Conservation (phyloP, 2,113 vertebrate species). For the Bufo bufo region DNA sequence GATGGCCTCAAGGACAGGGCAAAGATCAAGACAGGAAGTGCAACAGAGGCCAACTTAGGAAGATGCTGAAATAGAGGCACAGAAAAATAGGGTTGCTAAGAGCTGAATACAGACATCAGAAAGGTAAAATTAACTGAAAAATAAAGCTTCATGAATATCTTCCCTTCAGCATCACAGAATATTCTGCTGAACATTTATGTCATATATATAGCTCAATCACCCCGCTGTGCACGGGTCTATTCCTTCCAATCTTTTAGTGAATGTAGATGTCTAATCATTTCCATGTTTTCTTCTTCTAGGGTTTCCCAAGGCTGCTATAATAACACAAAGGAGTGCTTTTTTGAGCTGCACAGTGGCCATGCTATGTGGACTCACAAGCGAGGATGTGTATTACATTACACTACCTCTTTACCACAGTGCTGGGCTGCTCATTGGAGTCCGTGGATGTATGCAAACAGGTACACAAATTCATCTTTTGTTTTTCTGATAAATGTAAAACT, state of each 20-base stretch:
- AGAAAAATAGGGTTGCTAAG: too few relatives aligned
- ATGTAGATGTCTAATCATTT: not conserved
- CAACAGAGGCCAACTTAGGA: too few relatives aligned
- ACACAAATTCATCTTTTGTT: not conserved
- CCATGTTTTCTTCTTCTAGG: constrained; percentile 64
- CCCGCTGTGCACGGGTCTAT: too few relatives aligned
- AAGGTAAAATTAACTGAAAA: too few relatives aligned
- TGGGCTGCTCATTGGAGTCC: constrained; percentile 81
- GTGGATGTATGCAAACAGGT: constrained; percentile 81
- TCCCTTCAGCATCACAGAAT: too few relatives aligned
- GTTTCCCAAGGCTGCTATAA: constrained; percentile 79
- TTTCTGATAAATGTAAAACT: not conserved
- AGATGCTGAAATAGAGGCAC: too few relatives aligned
- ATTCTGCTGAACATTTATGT: too few relatives aligned
- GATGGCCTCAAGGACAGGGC: too few relatives aligned
- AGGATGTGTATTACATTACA: constrained; percentile 79
- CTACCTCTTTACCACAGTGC: constrained; percentile 85
- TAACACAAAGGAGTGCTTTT: constrained; percentile 75
- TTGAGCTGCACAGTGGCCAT: constrained; percentile 66
- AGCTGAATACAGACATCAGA: too few relatives aligned
- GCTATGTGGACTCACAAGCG: constrained; percentile 62
- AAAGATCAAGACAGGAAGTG: too few relatives aligned
- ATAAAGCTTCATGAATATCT: too few relatives aligned
- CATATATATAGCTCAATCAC: too few relatives aligned
- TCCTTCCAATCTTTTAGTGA: not conserved